A percentile compares a stretch with the other conserved stretches of the same genome.
Conservation (phyloP, 2,797 vertebrate species). For the Borostomias antarcticus region DNA sequence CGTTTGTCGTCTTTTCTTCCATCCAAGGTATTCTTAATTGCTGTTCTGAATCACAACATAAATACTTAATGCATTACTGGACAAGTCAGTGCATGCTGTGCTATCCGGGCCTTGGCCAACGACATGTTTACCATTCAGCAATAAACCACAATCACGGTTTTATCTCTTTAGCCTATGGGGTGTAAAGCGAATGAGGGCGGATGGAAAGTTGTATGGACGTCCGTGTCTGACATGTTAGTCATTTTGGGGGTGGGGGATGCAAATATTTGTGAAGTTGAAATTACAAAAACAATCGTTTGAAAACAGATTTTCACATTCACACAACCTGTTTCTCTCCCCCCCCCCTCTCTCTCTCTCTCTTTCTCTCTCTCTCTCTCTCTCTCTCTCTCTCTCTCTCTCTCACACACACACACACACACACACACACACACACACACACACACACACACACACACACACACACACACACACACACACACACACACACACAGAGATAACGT, state of each 20-base stretch:
- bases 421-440: conserved; percentile 8
- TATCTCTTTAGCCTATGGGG: conserved; percentile 91
- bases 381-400: conserved; percentile 1
- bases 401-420: conserved; percentile 12
- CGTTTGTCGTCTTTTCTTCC: background rate
- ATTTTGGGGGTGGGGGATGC: conserved; percentile 13
- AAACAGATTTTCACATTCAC: conserved; percentile 7
- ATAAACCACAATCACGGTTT: conserved; percentile 89
- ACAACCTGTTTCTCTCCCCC: background rate
- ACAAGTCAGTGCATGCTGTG: conserved; percentile 39
- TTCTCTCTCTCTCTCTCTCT: background rate
- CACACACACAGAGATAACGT: background rate
- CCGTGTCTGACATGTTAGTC: conserved; percentile 23
- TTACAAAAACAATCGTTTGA: conserved; percentile 31
- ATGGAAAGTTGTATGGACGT: conserved; percentile 33
- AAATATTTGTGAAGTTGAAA: conserved; percentile 14
- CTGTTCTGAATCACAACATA: conserved; percentile 31
- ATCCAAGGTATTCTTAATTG: conserved; percentile 4
- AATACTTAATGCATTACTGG: conserved; percentile 30
- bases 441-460: background rate
- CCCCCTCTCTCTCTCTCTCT: background rate
- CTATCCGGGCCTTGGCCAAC: conserved; percentile 66
- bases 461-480: background rate
- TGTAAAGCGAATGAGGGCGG: conserved; percentile 52
- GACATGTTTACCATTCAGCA: conserved; percentile 71